These are phyloP conservation scores for Rallus limicola DNA, from an alignment of 2,113 vertebrate genomes.

Conservation along the genomic window DNA sequence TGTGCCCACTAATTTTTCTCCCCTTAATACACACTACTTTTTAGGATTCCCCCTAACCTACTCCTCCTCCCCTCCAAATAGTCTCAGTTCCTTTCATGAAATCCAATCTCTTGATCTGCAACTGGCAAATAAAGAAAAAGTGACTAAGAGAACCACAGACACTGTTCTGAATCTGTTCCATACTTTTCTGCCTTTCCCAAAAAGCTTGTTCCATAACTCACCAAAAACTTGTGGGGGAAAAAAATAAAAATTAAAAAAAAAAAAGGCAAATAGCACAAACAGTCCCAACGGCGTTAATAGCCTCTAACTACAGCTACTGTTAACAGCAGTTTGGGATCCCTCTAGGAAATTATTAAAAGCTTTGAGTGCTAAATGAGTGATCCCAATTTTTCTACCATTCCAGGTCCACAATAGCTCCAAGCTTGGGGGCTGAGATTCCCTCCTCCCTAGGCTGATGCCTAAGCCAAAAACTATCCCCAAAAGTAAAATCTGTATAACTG, in stretches of 20 bases:
- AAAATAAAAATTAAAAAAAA: neutral
- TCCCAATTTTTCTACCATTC: neutral
- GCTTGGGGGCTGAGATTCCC: neutral
- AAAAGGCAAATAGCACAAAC: neutral
- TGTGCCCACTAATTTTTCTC: neutral
- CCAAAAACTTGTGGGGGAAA: neutral
- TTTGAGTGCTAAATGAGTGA: neutral
- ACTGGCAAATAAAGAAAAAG: neutral
- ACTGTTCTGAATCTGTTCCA: neutral
- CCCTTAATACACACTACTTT: neutral
- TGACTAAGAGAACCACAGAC: neutral
- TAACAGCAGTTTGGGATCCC: neutral
- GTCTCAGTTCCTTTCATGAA: neutral
- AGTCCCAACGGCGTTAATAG: neutral
- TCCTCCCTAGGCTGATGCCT: neutral
- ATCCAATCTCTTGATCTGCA: neutral
- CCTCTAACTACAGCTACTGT: neutral
- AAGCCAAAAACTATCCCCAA: neutral
- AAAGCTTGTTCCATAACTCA: neutral
- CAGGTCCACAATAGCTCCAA: neutral
- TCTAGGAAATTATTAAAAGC: neutral
- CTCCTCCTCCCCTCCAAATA: no score
- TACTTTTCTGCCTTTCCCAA: neutral
- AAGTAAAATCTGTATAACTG: neutral
- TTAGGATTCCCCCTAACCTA: neutral